phyloP scores from a whole-genome alignment of 2,113 vertebrate species.

The Pipa parva region DNA sequence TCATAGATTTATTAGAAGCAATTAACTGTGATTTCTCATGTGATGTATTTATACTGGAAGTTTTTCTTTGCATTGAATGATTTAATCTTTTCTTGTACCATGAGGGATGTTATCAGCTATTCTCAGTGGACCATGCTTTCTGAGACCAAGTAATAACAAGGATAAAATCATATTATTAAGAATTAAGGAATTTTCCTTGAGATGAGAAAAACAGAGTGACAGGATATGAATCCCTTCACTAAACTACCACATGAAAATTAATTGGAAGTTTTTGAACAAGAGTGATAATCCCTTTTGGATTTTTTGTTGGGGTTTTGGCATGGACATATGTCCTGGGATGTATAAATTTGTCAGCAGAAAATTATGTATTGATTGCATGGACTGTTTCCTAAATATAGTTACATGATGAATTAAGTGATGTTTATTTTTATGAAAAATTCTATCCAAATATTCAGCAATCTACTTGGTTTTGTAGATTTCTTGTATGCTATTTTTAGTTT shows the following conservation, averaged over 20 bases:
- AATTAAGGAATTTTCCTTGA: conserved; percentile 11
- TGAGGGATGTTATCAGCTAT: conserved; percentile 7
- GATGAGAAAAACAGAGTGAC: conserved; percentile 39
- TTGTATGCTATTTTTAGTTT: no score
- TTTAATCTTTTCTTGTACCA: conserved; percentile 1
- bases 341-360: conserved; percentile 36
- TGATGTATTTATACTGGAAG: not conserved
- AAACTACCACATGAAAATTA: conserved; percentile 17
- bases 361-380: conserved; percentile 1
- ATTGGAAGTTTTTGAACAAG: conserved; percentile 23
- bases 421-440: conserved; percentile 2
- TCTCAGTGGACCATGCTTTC: conserved; percentile 2
- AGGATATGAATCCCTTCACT: conserved; percentile 31
- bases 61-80: not conserved
- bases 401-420: conserved; percentile 6
- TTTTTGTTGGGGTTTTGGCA: conserved; percentile 19
- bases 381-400: conserved; percentile 3
- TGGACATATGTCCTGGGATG: conserved; percentile 13
- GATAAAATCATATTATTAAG: conserved; percentile 18
- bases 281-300: conserved; percentile 34
- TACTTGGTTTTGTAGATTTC: no score
- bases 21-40: conserved; percentile 10
- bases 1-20: not conserved
- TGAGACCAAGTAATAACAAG: not conserved
- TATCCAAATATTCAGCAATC: not conserved